Evolutionary conservation across 2,888 invertebrate species (phyloP), one percentile per base, ranked within the genome.

Genomic region (Pristionchus entomophagus): DNA sequence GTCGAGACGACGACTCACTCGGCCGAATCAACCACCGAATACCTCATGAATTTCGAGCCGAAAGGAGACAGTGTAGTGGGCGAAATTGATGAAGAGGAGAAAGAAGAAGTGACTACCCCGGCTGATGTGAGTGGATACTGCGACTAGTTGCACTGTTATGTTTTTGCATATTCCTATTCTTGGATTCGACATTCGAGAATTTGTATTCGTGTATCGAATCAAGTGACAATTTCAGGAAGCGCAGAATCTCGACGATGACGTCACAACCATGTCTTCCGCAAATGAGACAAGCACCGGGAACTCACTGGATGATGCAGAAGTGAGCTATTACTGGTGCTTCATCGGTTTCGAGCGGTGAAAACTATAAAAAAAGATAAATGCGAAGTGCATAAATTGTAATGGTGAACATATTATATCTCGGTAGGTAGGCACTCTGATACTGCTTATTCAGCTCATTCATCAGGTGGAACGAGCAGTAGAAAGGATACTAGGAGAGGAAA

Each of bases 391-490:
- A n/a, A n/a, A n/a, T n/a, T n/a, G n/a, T n/a, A n/a, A n/a, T n/a
- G n/a, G n/a, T n/a, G n/a, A n/a, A n/a, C n/a, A n/a, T n/a, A n/a
- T n/a, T n/a, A n/a, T n/a, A n/a, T n/a, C n/a, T n/a, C n/a, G n/a
- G 45, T 45, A 45, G 45, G 8, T 14, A 45, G 45, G 6, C 8
- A 45, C 6, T 45, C 8, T 6, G 45, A 45, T 45, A 45, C 45
- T 45, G 45, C 6, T 14, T 45, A 41, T 73, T 73, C 73, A 73
- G 73, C 41, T 73, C 12, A 41, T 73, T 73, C 73, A 73, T 73
- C 73, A 73, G 73, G 73, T 73, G 73, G 73, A 41, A 41, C 38
- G n/a, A 0, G 73, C 73, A n/a, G 73, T 73, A 1, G 73, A 73
- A 26, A 41, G 73, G 6, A 26, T 73, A n/a, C 73, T 73, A 2